These are phyloP conservation scores for Gila orcuttii DNA, from an alignment of 2,113 vertebrate genomes.

Conservation along the genomic window DNA sequence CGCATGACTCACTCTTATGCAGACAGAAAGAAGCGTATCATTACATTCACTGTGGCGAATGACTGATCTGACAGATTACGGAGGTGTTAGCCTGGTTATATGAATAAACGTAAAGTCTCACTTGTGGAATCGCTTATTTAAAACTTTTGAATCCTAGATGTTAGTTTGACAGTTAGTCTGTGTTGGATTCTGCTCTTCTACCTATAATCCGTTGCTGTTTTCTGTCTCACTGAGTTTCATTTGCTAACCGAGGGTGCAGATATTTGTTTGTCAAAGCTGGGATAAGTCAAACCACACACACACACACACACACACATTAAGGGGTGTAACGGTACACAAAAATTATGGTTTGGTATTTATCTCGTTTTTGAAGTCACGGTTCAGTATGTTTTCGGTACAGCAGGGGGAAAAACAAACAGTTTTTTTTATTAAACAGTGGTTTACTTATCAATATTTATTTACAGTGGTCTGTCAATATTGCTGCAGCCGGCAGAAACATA, in stretches of 20 bases:
- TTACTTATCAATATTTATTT: too few species aligned
- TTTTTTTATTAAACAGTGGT: too few species aligned
- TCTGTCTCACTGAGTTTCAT: not conserved
- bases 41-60: slow-evolving; percentile 56
- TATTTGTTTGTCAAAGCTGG: not conserved
- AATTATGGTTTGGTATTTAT: too few species aligned
- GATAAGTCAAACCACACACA: not conserved
- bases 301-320: not conserved
- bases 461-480: too few species aligned
- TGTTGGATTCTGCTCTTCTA: not conserved
- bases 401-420: too few species aligned
- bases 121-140: not conserved
- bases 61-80: slow-evolving; percentile 45
- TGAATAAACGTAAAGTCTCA: not conserved
- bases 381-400: too few species aligned
- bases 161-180: not conserved
- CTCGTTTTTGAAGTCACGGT: too few species aligned
- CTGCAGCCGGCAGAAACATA: too few species aligned
- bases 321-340: too few species aligned
- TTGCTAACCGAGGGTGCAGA: not conserved
- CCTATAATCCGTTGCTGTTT: not conserved
- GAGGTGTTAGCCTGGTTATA: not conserved
- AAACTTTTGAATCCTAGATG: not conserved
- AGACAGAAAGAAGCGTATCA: slow-evolving; percentile 15
- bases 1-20: slow-evolving; percentile 49